Percentiles rank a stretch among this genome's conserved stretches.
phyloP scores from a whole-genome alignment of 2,113 vertebrate species.

The Panthera tigris region DNA sequence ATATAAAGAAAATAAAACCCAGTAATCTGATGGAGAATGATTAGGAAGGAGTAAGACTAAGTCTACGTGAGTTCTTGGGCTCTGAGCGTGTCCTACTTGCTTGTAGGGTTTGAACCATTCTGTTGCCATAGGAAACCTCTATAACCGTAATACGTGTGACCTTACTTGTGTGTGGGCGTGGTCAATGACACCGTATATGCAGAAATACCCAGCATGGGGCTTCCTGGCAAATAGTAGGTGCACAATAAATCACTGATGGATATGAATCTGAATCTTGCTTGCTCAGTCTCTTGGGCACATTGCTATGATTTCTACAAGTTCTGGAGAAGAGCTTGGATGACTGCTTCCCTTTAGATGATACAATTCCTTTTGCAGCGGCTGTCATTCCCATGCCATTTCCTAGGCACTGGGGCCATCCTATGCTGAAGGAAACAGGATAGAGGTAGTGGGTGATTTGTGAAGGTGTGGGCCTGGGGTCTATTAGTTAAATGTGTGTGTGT shows the following conservation, averaged over 20 bases:
- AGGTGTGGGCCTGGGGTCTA: no score
- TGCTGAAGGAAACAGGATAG: background rate
- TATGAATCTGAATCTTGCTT: background rate
- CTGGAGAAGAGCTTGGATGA: background rate
- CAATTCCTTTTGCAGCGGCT: background rate
- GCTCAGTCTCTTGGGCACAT: background rate
- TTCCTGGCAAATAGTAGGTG: background rate
- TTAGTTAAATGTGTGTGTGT: background rate
- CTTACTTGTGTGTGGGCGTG: background rate
- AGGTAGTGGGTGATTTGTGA: no score
- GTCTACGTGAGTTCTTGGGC: no score
- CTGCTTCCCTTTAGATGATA: background rate
- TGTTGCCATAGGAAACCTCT: background rate
- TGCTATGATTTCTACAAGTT: background rate
- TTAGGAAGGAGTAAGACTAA: background rate
- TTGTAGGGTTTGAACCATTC: background rate
- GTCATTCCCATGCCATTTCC: background rate
- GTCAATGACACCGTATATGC: no score
- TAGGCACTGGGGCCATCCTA: background rate
- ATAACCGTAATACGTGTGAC: background rate
- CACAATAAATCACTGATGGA: background rate
- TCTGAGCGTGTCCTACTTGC: background rate
- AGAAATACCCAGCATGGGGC: background rate
- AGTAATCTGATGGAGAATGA: background rate
- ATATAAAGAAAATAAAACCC: background rate